Evolutionary conservation across 2,888 invertebrate species (phyloP).

Genomic region (Darwinula stevensoni): DNA sequence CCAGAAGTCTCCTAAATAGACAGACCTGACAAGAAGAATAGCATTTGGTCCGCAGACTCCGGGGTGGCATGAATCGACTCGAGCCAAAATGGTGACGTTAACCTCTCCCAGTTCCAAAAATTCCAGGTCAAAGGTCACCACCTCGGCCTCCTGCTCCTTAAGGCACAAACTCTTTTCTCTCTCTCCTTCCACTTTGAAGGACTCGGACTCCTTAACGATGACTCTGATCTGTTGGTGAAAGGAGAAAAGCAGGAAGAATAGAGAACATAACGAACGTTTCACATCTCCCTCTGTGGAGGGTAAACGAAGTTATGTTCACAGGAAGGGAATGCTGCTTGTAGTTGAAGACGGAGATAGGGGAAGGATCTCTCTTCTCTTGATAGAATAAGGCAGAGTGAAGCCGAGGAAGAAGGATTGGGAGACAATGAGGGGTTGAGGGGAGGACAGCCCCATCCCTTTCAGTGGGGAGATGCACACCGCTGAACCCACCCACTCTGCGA

Average conservation of each 20-base stretch:
- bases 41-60: conserved; percentile 21
- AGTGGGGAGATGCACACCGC: conserved; percentile 21
- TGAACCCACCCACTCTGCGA: conserved; percentile 29
- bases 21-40: conserved; percentile 19
- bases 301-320: conserved; percentile 19
- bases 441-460: conserved; percentile 22
- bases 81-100: conserved; percentile 23
- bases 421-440: conserved; percentile 19
- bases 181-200: no score
- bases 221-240: no score
- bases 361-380: conserved; percentile 31
- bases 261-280: no score
- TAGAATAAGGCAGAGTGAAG: conserved; percentile 30
- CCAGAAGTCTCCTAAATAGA: no score
- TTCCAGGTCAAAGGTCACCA: background rate
- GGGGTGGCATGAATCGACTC: conserved; percentile 19
- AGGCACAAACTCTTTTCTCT: no score
- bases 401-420: conserved; percentile 47
- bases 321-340: conserved; percentile 34
- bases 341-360: conserved; percentile 36
- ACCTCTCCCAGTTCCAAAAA: conserved; percentile 18
- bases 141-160: background rate
- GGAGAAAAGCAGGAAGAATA: no score
- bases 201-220: no score
- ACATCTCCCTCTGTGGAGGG: background rate